Evolutionary conservation across 2,113 vertebrate species (phyloP), one percentile per base, ranked within the genome.

Genomic region (Mola mola): DNA sequence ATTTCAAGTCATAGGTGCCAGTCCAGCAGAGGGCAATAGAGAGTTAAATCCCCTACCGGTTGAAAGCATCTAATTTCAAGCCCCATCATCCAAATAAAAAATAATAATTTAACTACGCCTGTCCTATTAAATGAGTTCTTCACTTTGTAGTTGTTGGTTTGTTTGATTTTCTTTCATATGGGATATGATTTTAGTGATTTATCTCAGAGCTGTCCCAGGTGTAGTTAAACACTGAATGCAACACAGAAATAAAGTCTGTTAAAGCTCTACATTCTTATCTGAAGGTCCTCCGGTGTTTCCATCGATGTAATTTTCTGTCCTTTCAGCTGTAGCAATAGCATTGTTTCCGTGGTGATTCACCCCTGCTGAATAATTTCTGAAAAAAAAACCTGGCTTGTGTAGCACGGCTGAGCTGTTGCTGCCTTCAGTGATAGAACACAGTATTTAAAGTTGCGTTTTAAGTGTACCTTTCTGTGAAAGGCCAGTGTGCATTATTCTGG

Each of bases 1-100:
- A 12, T 48, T 24, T 46, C 24, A 22, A 12, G 6, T 38, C 2
- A 31, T 15, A 15, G 40, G 6, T 66, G 41, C 69, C 63, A 19
- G 12, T 81, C 87, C 89, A 89, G 81, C 89, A 90, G 89, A 56
- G 87, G 86, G 87, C 87, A 82, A 76, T 65, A 51, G 37, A 52
- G 74, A 82, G 80, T 74, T 62, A 69, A 71, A 41, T 37, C 79
- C 73, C 58, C 74, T 26, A 50, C 37, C 59, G 68, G 43, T 73
- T 76, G 19, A 37, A 24, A 38, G 22, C 17, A 41, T 36, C 16
- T 31, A 10, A 2, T 20, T n/a, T 19, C 19, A 16, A 24, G 15
- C 7, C 37, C 49, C 20, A 26, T 62, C 12, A 64, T 71, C 12
- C 6, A 22, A 47, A 49, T 20, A 34, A 10, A 44, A 25, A 1